Evolutionary conservation across 2,113 vertebrate species (phyloP), one percentile per base, ranked within the genome.

Genomic region (Romanogobio albipinnatus): DNA sequence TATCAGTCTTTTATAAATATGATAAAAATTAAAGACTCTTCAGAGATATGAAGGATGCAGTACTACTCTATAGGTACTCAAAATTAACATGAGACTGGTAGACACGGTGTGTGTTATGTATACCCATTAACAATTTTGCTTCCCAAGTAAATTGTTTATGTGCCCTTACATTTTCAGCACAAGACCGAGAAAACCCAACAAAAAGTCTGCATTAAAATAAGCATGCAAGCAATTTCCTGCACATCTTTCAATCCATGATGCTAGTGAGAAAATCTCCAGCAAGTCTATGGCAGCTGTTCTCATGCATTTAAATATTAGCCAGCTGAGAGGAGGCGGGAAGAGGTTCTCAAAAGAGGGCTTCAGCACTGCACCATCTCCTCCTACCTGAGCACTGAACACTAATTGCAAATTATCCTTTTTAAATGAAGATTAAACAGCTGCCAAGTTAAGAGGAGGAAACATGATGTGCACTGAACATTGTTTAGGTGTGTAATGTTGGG

Each of bases 381-480:
- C 82, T 66, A 70, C 51, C 56, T 24, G 26, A 70, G 81, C 13
- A 26, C 59, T 86, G 71, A 85, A 77, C 53, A 78, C 51, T 86
- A 83, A 86, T 81, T 76, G 59, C 26, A 64, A 82, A 83, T 43
- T 43, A 86, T 76, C 47, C 66, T 51, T 74, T 61, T 80, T 45
- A 81, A 51, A 53, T 73, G 73, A 64, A 51, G 76, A 87, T 70
- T 70, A 83, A 73, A 71, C 71, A 82, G 83, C 75, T 39, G 24
- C 70, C 47, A 77, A 73, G 45, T 33, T 73, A 53, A 59, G 51
- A 83, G 29, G 24, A 29, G 83, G 59, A 47, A 47, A 36, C n/a
- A 53, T 80, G 14, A 45, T 66, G 71, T 64, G 47, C 74, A 4
- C 24, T 61, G 53, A 11, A 22, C 56, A 49, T 49, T 19, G 17